Base-by-base conservation (phyloP, 2,113 vertebrate genomes). In the Xiphophorus couchianus region DNA sequence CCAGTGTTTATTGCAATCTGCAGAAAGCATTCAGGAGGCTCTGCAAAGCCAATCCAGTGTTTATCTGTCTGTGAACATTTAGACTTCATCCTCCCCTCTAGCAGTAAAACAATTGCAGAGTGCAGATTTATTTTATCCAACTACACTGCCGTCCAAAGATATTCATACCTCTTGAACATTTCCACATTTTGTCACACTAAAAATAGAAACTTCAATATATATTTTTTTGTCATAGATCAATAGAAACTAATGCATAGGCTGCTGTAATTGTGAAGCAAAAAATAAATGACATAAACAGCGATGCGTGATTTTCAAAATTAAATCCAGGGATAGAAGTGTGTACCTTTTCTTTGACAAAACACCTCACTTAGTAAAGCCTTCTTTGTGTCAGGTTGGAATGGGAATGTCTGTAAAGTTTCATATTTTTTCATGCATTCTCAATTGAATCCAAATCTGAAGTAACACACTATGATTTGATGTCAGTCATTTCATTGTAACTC, bases 61-160 rank as follows among this genome's bases (percentile, higher is more conserved):
- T 87, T n/a, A 48, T 71, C 86, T 66, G 84, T 86, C 68, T 81
- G 74, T 68, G 74, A 81, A 84, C 69, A 82, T 76, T 89, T 35
- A 39, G 62, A 61, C 54, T 77, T 60, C 31, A 68, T 71, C 65
- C 66, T 77, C 70, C 61, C 54, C 33, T 73, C 5, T 35, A 19
- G 17, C 39, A 33, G 48, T 37, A 65, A 39, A 48, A 33, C 62
- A 27, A 44, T 74, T 1, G 48, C 12, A 22, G 31, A 77, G 51
- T 19, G 30, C 37, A 66, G 54, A 66, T 62, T 66, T 15, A 10
- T 39, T 44, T 44, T 15, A 58, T 58, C 25, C 25, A 9, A n/a
- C 22, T 10, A 58, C 7, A 10, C 22, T n/a, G 22, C 25, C 25
- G n/a, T n/a, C 51, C 17, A 58, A 25, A 58, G 51, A 58, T 22